Conservation (phyloP, 2,888 invertebrate genomes). For the Eupeodes luniger region DNA sequence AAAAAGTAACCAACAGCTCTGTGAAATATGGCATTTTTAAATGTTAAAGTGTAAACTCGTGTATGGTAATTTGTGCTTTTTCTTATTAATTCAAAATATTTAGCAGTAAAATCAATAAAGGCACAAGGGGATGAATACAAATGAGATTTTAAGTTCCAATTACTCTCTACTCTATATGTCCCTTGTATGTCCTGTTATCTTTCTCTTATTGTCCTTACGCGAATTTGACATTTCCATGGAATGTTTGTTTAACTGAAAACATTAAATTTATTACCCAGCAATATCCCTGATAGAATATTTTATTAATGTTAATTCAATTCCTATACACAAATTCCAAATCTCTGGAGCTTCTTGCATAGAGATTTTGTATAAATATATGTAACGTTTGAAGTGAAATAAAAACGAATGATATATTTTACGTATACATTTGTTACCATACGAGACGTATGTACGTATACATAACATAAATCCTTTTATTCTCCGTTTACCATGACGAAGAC, state of each 20-base stretch:
- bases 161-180: too few relatives aligned
- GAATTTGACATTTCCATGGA: too few relatives aligned
- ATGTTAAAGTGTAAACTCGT: too few relatives aligned
- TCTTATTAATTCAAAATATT: too few relatives aligned
- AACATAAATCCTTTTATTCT: constrained; percentile 64
- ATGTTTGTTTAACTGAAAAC: neutral
- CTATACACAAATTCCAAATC: constrained; percentile 79
- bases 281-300: constrained; percentile 77
- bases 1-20: too few relatives aligned
- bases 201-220: too few relatives aligned
- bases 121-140: too few relatives aligned
- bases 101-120: too few relatives aligned
- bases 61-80: too few relatives aligned
- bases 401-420: constrained; percentile 56
- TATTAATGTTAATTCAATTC: constrained; percentile 82
- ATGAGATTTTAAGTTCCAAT: too few relatives aligned
- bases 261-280: constrained; percentile 63
- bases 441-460: neutral
- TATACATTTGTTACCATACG: neutral
- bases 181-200: too few relatives aligned
- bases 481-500: neutral
- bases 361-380: neutral
- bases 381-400: neutral
- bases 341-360: neutral
- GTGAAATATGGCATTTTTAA: too few relatives aligned